phyloP scores from a whole-genome alignment of 2,888 invertebrate genomes.

The Dioctria rufipes region DNA sequence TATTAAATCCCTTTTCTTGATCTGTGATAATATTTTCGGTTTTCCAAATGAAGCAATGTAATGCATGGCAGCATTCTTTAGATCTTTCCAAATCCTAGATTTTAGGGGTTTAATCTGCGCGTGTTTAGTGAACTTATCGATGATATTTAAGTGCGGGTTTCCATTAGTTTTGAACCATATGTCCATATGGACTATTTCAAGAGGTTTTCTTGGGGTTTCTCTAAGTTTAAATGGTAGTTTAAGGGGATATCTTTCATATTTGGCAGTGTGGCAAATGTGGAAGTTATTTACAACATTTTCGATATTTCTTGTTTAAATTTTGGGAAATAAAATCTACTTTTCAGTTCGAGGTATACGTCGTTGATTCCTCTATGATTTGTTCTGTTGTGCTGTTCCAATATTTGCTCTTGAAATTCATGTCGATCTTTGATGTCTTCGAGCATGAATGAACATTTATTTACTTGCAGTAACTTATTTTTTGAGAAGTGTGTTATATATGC shows the following conservation, averaged over 20 bases:
- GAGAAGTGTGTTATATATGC: not conserved
- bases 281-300: no score
- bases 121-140: conserved; percentile 54
- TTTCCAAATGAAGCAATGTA: conserved; percentile 54
- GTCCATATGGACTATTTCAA: conserved; percentile 55
- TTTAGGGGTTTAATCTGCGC: conserved; percentile 21
- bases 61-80: conserved; percentile 14
- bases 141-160: not conserved
- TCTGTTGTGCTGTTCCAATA: conserved; percentile 38
- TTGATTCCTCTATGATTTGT: conserved; percentile 55
- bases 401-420: no score
- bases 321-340: not conserved
- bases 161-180: conserved; percentile 38
- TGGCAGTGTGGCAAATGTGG: conserved; percentile 53
- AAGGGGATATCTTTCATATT: conserved; percentile 57
- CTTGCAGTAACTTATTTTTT: conserved; percentile 35
- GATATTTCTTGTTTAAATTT: conserved; percentile 54
- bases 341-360: conserved; percentile 50
- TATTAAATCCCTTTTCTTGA: no score
- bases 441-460: no score
- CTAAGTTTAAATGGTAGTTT: conserved; percentile 54
- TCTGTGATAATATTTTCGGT: conserved; percentile 33
- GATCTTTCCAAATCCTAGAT: conserved; percentile 31
- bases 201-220: conserved; percentile 55
- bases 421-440: no score